These are phyloP conservation scores for Equus przewalskii DNA, from an alignment of 2,113 vertebrate genomes.

Conservation along the genomic window DNA sequence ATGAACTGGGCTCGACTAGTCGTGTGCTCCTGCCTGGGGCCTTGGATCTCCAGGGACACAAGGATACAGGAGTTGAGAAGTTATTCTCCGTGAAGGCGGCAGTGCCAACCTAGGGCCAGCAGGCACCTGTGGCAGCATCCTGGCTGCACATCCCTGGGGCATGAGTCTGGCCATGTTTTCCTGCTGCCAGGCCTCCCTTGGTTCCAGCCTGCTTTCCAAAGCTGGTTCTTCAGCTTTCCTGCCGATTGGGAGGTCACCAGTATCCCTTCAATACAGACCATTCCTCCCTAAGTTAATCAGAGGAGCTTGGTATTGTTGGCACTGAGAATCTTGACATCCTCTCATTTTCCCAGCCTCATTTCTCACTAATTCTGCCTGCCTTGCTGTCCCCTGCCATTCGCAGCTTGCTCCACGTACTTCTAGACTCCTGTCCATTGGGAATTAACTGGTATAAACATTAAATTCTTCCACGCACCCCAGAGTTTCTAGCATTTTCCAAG, in stretches of 20 bases:
- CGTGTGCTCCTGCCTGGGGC: neutral
- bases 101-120: neutral
- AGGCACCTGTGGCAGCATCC: neutral
- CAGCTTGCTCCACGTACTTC: neutral
- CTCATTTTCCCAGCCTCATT: neutral
- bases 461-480: neutral
- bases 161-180: neutral
- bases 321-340: neutral
- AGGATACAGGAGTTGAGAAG: neutral
- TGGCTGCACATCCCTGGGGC: neutral
- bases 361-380: neutral
- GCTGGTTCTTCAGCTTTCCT: neutral
- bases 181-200: neutral
- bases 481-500: constrained; percentile 36
- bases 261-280: neutral
- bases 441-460: neutral
- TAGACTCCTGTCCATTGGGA: neutral
- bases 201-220: neutral
- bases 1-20: neutral
- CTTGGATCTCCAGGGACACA: neutral
- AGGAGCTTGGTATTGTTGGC: neutral
- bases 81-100: neutral
- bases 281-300: neutral
- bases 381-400: neutral
- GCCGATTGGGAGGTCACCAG: neutral